A percentile compares a stretch with the other conserved stretches of the same genome.
phyloP scores from a whole-genome alignment of 2,888 invertebrate species.

The Caenorhabditis parvicauda region DNA sequence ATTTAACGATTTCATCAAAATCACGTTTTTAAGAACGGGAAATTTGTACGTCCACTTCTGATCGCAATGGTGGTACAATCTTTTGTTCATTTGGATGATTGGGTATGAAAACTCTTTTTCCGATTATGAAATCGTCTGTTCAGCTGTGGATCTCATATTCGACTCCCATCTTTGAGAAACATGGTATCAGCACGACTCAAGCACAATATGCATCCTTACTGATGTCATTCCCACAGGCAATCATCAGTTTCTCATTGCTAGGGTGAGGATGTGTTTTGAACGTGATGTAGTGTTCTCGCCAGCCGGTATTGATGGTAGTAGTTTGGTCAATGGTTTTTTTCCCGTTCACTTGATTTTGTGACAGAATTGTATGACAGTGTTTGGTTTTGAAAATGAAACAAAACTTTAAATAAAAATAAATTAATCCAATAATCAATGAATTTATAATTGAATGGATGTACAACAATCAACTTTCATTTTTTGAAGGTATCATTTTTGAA shows the following conservation, averaged over 20 bases:
- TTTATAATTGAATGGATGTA: too few species aligned
- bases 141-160: slow-evolving; percentile 59
- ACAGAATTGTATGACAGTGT: too few species aligned
- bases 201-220: slow-evolving; percentile 48
- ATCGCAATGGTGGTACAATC: slow-evolving; percentile 48
- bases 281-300: too few species aligned
- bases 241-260: slow-evolving; percentile 40
- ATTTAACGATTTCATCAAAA: not conserved
- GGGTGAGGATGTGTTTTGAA: too few species aligned
- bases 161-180: slow-evolving; percentile 53
- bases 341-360: too few species aligned
- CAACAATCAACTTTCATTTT: too few species aligned
- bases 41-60: slow-evolving; percentile 48
- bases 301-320: too few species aligned
- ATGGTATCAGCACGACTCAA: slow-evolving; percentile 32
- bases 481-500: too few species aligned
- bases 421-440: too few species aligned
- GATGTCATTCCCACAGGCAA: slow-evolving; percentile 46
- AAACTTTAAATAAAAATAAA: not conserved
- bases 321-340: too few species aligned
- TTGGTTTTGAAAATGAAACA: too few species aligned
- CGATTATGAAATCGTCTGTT: slow-evolving; percentile 7
- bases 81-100: slow-evolving; percentile 57
- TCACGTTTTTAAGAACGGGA: slow-evolving; percentile 26
- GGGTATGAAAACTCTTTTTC: slow-evolving; percentile 37